Conservation (phyloP, 2,797 vertebrate species). For the Eulemur coronatus region DNA sequence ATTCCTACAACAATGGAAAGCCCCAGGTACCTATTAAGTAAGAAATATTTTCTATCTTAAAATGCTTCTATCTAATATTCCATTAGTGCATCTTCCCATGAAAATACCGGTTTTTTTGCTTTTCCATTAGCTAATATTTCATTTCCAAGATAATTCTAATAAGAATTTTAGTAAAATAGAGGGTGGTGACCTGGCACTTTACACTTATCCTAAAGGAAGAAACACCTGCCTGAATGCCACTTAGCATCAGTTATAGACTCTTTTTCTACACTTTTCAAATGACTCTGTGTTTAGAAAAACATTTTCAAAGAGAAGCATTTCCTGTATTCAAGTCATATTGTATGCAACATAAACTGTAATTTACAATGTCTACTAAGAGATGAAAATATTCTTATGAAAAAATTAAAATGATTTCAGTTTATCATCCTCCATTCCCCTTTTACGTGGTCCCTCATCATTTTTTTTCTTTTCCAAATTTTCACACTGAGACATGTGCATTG, state of each 20-base stretch:
- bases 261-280: constrained; percentile 9
- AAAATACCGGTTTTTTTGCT: background rate
- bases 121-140: constrained; percentile 18
- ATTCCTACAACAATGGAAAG: constrained; percentile 35
- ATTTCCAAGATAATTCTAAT: constrained; percentile 56
- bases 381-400: background rate
- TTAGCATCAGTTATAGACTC: constrained; percentile 29
- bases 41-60: constrained; percentile 10
- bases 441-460: background rate
- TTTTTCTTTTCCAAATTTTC: background rate
- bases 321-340: background rate
- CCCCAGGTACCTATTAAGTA: constrained; percentile 4
- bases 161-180: constrained; percentile 44
- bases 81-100: background rate
- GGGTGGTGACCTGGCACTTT: constrained; percentile 8
- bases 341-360: background rate
- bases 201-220: constrained; percentile 33
- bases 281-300: background rate
- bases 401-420: background rate
- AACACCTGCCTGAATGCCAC: background rate
- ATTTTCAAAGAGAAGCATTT: background rate
- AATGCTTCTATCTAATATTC: background rate
- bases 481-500: background rate
- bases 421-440: background rate
- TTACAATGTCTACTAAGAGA: background rate